Evolutionary conservation across 1,140 invertebrate genomes (phyloP).

Genomic region (Nylanderia fulva): DNA sequence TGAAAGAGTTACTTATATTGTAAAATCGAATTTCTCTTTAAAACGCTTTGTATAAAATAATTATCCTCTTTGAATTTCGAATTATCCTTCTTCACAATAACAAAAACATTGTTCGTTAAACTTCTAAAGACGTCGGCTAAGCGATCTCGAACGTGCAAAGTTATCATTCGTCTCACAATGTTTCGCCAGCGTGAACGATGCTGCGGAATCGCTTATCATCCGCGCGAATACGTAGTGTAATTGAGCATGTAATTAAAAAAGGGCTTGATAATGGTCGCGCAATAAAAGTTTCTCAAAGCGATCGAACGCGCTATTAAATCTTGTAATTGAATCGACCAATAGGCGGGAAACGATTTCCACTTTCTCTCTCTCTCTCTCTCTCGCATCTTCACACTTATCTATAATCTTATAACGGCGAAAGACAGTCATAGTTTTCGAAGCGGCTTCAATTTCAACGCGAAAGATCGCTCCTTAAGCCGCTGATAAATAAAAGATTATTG

Average conservation of each 20-base stretch:
- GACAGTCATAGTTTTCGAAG: constrained; percentile 33
- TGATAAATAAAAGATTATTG: constrained; percentile 82
- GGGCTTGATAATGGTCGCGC: constrained; percentile 18
- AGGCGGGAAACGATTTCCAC: constrained; percentile 29
- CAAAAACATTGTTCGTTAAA: not conserved
- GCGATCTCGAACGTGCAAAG: not conserved
- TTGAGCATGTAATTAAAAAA: constrained; percentile 56
- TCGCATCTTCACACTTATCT: not conserved
- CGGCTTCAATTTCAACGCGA: constrained; percentile 66
- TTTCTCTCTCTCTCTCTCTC: not conserved
- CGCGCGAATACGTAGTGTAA: constrained; percentile 20
- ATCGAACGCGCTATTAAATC: constrained; percentile 37
- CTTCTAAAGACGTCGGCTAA: not conserved
- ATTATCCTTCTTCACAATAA: not conserved
- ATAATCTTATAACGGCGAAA: constrained; percentile 10
- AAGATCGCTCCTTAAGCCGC: constrained; percentile 76
- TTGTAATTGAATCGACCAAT: constrained; percentile 29
- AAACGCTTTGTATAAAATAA: not conserved
- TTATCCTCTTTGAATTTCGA: not conserved
- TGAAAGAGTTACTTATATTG: not conserved
- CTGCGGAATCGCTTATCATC: not conserved
- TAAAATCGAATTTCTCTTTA: not conserved
- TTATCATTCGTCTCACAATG: not conserved
- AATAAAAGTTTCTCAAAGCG: constrained; percentile 29
- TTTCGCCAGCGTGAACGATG: not conserved